Conservation (phyloP, 1,140 invertebrate genomes). For the Trinorchestia longiramus region DNA sequence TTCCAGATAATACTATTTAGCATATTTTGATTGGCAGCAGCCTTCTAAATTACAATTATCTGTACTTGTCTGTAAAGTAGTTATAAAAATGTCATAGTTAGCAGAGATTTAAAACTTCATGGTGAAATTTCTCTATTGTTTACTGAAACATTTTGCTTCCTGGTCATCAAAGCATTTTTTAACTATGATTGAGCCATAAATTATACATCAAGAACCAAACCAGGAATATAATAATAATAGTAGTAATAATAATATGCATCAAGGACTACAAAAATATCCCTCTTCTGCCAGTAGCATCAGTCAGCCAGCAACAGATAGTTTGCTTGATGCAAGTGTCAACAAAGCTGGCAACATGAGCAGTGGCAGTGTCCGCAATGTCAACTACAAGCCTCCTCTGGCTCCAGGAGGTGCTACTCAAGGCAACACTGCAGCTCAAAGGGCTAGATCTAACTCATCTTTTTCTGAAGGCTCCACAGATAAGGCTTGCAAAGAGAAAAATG, state of each 20-base stretch:
- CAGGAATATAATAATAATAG: too few species aligned
- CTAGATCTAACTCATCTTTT: neutral
- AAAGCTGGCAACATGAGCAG: neutral
- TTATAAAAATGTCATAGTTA: neutral
- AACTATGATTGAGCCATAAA: neutral
- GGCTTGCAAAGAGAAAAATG: neutral
- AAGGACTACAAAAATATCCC: neutral
- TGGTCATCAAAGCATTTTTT: neutral
- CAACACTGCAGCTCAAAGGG: neutral
- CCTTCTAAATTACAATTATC: neutral
- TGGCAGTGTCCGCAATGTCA: neutral
- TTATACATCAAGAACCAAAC: neutral
- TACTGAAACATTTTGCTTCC: neutral
- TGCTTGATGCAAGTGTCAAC: neutral
- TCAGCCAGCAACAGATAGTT: neutral
- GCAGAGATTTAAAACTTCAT: neutral
- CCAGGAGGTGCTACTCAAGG: neutral
- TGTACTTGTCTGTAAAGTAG: neutral
- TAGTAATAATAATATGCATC: too few species aligned
- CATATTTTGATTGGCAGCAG: neutral
- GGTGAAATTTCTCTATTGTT: neutral
- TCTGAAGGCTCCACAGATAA: neutral
- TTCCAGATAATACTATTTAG: neutral
- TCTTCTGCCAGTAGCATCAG: neutral
- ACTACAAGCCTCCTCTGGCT: neutral